Conservation (phyloP, 1,140 invertebrate genomes). For the Pseudomyrmex flavicornis region DNA sequence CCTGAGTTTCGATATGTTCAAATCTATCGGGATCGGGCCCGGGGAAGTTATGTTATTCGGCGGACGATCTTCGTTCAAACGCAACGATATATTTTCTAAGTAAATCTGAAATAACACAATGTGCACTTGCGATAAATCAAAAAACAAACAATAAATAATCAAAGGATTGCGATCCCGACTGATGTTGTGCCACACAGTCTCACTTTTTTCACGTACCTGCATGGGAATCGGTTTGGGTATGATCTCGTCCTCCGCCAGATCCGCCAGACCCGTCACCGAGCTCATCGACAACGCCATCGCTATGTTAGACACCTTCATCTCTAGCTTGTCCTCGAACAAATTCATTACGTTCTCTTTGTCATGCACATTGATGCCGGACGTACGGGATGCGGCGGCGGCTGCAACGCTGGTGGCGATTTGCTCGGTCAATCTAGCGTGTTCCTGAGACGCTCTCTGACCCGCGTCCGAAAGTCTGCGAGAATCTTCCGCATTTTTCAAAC, state of each 20-base stretch:
- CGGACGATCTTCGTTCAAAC: slow-evolving; percentile 92
- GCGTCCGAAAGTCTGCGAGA: slow-evolving; percentile 81
- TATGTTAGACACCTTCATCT: slow-evolving; percentile 89
- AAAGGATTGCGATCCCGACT: too few species aligned
- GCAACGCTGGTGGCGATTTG: too few species aligned
- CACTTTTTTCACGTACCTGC: slow-evolving; percentile 85
- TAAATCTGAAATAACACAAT: slow-evolving; percentile 85
- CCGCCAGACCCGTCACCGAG: slow-evolving; percentile 91
- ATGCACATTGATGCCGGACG: slow-evolving; percentile 72
- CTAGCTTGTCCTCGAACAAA: slow-evolving; percentile 84
- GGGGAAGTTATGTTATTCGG: slow-evolving; percentile 93
- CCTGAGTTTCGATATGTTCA: slow-evolving; percentile 89
- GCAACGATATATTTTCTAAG: slow-evolving; percentile 89
- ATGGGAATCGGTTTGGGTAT: slow-evolving; percentile 91
- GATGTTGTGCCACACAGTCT: too few species aligned
- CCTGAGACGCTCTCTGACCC: slow-evolving; percentile 56
- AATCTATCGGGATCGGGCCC: slow-evolving; percentile 91
- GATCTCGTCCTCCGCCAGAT: slow-evolving; percentile 95
- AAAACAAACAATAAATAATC: too few species aligned
- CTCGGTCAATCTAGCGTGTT: not conserved
- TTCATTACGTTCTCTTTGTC: slow-evolving; percentile 79
- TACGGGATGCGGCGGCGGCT: not conserved
- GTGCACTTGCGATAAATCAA: not conserved
- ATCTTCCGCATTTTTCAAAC: slow-evolving; percentile 83
- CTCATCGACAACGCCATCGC: slow-evolving; percentile 91